Evolutionary conservation across 2,797 vertebrate genomes (phyloP), one percentile per base, ranked within the genome.

Genomic region (Odontamblyopus lacepedii): DNA sequence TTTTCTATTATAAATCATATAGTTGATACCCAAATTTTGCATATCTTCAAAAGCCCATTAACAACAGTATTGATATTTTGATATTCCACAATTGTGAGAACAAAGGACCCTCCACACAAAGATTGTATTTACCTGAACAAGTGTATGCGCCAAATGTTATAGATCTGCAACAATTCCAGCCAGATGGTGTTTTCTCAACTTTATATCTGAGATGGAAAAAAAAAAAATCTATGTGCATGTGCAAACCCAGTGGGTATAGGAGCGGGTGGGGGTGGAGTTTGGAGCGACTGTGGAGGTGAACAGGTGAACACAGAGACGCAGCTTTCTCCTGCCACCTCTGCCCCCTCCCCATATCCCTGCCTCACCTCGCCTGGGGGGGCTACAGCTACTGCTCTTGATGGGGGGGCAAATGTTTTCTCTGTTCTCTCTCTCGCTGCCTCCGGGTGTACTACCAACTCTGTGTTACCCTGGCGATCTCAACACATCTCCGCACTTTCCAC

Each of bases 391-490:
- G 86, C 87, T 92, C 90, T 89, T 89, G 90, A 91, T 87, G 89
- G 86, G 88, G 87, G 90, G 89, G 89, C 89, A 91, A 91, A 87
- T 85, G 88, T 90, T 91, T 83, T 87, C 86, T 92, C 89, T 92
- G 89, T 93, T 93, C 88, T 92, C 83, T 84, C 87, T 75, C 12
- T 48, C 77, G 78, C 82, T 70, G 90, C 90, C 92, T 91, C 87
- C 67, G 87, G 91, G 89, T 87, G 87, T 91, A 89, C 85, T 87
- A 90, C 89, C 78, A 78, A 91, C 89, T 92, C 88, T 86, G 85
- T 86, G 84, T 87, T 91, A 93, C 89, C 88, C 87, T 90, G 91
- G 91, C 89, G 89, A 92, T 92, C 89, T 91, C 90, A 88, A 87
- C 89, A 85, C 87, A 87, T 27, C 38, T 65, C 26, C 63, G 88